A percentile compares a stretch with the other conserved stretches of the same genome.
These are phyloP conservation scores for Callipepla squamata DNA, from an alignment of 2,113 vertebrate species.

Conservation along the genomic window DNA sequence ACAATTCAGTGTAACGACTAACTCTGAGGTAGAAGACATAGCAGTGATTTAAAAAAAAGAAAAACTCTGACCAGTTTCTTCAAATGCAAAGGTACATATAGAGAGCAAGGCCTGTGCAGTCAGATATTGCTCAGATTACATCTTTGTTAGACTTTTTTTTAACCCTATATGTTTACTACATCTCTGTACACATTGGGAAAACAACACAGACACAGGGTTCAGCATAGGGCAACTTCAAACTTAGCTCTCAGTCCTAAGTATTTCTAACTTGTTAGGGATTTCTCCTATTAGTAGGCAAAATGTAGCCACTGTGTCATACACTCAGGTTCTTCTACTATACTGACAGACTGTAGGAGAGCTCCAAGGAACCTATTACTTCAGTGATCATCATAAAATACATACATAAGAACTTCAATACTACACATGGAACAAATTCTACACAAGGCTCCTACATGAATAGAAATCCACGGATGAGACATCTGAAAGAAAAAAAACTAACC, in stretches of 20 bases:
- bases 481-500: slow-evolving; percentile 78
- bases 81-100: background rate
- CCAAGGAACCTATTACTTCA: background rate
- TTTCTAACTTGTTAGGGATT: background rate
- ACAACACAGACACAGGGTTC: background rate
- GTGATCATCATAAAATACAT: background rate
- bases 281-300: background rate
- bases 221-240: background rate
- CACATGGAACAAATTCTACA: background rate
- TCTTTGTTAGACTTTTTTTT: background rate
- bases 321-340: background rate
- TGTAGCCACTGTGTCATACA: background rate
- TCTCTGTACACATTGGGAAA: background rate
- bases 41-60: background rate
- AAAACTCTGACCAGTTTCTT: background rate
- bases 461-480: background rate
- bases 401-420: background rate
- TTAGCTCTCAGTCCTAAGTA: background rate
- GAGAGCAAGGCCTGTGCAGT: background rate
- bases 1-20: background rate
- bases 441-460: background rate
- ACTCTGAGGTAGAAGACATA: background rate
- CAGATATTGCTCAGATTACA: background rate
- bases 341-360: background rate
- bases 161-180: background rate